Evolutionary conservation across 2,113 vertebrate species (phyloP).

Genomic region (Nestor notabilis): DNA sequence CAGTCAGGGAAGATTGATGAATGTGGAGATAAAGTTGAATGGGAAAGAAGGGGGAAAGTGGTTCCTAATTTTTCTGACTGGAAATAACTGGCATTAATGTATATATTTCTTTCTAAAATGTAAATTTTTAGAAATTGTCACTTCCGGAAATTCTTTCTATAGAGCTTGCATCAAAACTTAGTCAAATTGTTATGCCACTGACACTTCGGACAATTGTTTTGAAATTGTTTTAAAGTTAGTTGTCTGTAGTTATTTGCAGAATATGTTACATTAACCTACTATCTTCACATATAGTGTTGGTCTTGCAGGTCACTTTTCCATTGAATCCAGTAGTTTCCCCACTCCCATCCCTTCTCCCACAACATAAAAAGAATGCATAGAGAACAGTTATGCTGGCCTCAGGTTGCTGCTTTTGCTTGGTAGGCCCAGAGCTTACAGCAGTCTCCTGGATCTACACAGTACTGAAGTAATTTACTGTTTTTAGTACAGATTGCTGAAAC

Average conservation of each 20-base stretch:
- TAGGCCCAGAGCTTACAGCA: background rate
- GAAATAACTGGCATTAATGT: background rate
- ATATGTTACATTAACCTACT: accelerated
- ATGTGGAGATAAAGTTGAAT: background rate
- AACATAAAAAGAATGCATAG: background rate
- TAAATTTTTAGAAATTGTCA: background rate
- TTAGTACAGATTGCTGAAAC: background rate
- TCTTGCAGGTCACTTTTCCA: background rate
- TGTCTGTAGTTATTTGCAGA: background rate
- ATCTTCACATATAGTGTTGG: background rate
- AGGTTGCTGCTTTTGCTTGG: background rate
- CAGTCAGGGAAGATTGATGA: background rate
- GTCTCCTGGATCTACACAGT: background rate
- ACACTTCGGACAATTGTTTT: background rate
- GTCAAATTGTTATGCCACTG: background rate
- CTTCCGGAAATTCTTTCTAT: background rate
- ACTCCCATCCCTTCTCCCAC: background rate
- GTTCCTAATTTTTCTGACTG: background rate
- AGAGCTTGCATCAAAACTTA: background rate
- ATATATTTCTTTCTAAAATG: background rate
- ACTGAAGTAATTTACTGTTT: background rate
- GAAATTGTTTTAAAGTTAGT: background rate
- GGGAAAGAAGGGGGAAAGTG: background rate
- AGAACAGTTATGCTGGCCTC: background rate
- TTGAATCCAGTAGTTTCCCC: background rate